A percentile compares a stretch with the other conserved stretches of the same genome.
Evolutionary conservation across 2,888 invertebrate genomes (phyloP).

Genomic region (Scaptomyza caliginosa): DNA sequence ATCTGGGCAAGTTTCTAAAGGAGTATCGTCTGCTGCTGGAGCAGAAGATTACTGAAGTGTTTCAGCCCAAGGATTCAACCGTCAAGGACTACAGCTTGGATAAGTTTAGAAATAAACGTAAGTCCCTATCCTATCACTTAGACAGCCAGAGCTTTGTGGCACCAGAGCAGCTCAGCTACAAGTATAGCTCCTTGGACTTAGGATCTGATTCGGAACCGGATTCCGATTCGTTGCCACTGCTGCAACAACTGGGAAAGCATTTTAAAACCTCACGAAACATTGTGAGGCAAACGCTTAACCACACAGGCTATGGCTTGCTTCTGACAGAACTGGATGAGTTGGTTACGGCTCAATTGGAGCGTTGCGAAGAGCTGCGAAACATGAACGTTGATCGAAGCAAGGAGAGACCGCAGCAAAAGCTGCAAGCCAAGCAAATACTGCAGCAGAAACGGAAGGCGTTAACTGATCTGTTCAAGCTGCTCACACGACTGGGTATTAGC

Average conservation of each 20-base stretch:
- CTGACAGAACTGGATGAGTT: conserved; percentile 88
- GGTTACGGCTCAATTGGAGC: conserved; percentile 88
- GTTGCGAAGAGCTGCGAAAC: conserved; percentile 87
- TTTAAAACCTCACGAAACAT: conserved; percentile 87
- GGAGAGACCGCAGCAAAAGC: conserved; percentile 89
- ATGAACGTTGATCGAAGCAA: conserved; percentile 84
- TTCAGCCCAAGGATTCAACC: conserved; percentile 83
- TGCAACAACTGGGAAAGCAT: conserved; percentile 83
- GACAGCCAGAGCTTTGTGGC: conserved; percentile 83
- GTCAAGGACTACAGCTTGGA: conserved; percentile 80
- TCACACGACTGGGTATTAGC: conserved; percentile 91
- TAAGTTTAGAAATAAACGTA: conserved; percentile 76
- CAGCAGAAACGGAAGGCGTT: conserved; percentile 94
- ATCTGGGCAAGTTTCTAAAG: conserved; percentile 93
- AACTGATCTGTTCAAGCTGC: conserved; percentile 92
- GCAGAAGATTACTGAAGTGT: conserved; percentile 81
- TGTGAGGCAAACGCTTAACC: conserved; percentile 87
- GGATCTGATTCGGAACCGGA: conserved; percentile 10
- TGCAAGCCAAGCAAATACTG: conserved; percentile 91
- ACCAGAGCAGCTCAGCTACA: conserved; percentile 64
- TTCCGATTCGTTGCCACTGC: conserved; percentile 40
- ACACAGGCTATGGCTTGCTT: conserved; percentile 86
- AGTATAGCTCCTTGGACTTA: conserved; percentile 40
- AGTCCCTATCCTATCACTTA: conserved; percentile 72
- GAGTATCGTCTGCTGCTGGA: conserved; percentile 89